Percentiles rank a stretch among this genome's conserved stretches.
phyloP scores from a whole-genome alignment of 2,797 vertebrate genomes.

The Poecilia velifera region DNA sequence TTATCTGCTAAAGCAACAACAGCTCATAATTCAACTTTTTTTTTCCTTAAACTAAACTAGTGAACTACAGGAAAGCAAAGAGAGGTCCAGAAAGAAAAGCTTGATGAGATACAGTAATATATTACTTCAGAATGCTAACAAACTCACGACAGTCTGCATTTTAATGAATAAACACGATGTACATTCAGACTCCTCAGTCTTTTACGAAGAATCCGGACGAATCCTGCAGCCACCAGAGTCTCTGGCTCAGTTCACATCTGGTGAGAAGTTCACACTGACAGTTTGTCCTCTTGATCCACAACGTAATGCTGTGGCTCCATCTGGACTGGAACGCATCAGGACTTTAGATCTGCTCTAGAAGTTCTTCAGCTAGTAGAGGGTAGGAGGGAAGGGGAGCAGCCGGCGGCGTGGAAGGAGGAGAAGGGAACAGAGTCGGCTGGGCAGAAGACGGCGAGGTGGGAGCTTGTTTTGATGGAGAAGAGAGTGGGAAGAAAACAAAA shows the following conservation, averaged over 20 bases:
- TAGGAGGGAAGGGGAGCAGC: slow-evolving; percentile 25
- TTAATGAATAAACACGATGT: slow-evolving; percentile 70
- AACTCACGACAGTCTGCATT: slow-evolving; percentile 32
- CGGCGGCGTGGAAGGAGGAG: slow-evolving; percentile 68
- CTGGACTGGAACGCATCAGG: not conserved
- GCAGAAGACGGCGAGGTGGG: slow-evolving; percentile 43
- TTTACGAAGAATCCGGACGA: not conserved
- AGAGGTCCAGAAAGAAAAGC: slow-evolving; percentile 22
- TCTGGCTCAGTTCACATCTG: slow-evolving; percentile 65
- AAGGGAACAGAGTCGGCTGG: slow-evolving; percentile 67
- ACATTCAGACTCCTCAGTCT: slow-evolving; percentile 55
- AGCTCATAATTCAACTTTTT: not conserved
- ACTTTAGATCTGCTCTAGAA: slow-evolving; percentile 45
- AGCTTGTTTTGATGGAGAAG: slow-evolving; percentile 41
- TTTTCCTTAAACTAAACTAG: slow-evolving; percentile 44
- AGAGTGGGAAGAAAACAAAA: slow-evolving; percentile 37
- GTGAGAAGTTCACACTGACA: slow-evolving; percentile 26
- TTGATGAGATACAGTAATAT: slow-evolving; percentile 42
- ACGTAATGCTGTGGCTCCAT: not conserved
- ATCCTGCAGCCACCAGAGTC: slow-evolving; percentile 27
- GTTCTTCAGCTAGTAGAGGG: slow-evolving; percentile 63
- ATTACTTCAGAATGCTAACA: slow-evolving; percentile 25
- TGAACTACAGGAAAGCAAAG: slow-evolving; percentile 9
- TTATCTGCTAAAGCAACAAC: slow-evolving; percentile 25
- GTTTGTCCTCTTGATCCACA: slow-evolving; percentile 5